phyloP scores from a whole-genome alignment of 1,140 invertebrate species.

The Conopomorpha cramerella region DNA sequence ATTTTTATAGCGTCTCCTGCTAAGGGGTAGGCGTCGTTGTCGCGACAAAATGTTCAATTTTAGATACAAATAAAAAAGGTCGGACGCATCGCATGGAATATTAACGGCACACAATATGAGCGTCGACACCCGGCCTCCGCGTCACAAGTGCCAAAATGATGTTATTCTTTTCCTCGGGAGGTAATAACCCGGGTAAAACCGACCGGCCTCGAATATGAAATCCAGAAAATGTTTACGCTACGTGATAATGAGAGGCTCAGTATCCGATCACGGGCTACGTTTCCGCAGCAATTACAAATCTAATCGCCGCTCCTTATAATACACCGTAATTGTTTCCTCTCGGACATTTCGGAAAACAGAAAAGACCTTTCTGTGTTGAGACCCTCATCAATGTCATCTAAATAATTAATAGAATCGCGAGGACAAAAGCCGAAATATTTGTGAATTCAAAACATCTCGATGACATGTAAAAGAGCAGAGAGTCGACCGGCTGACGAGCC shows the following conservation, averaged over 20 bases:
- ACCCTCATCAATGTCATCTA: no score
- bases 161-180: conserved; percentile 57
- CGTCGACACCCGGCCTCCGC: conserved; percentile 52
- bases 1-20: conserved; percentile 45
- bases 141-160: conserved; percentile 54
- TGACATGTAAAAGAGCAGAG: no score
- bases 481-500: conserved; percentile 10
- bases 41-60: conserved; percentile 59
- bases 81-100: conserved; percentile 53
- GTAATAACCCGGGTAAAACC: conserved; percentile 51
- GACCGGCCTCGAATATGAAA: conserved; percentile 48
- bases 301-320: conserved; percentile 38
- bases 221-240: conserved; percentile 51
- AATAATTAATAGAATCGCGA: no score
- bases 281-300: conserved; percentile 44
- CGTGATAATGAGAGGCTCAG: conserved; percentile 32
- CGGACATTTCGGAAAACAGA: no score
- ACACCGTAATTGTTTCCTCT: conserved; percentile 42
- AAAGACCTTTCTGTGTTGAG: no score
- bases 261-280: conserved; percentile 45
- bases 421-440: no score
- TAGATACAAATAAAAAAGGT: conserved; percentile 61
- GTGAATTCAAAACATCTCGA: no score
- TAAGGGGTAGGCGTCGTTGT: conserved; percentile 39
- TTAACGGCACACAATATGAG: conserved; percentile 59